phyloP scores from a whole-genome alignment of 2,113 vertebrate species.

The Tychaedon coryphoeus region DNA sequence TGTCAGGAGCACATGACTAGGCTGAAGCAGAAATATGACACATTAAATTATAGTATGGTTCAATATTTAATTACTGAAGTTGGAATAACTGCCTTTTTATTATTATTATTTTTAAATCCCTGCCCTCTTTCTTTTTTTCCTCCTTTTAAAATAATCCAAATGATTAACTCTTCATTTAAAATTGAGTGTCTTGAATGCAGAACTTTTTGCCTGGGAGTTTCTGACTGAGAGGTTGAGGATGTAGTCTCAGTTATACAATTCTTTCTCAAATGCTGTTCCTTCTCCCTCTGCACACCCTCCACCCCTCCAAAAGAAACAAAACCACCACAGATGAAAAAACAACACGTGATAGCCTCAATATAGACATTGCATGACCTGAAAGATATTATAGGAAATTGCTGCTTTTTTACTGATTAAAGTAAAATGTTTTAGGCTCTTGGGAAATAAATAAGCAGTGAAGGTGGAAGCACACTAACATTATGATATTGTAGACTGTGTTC shows the following conservation, averaged over 20 bases:
- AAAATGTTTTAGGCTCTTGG: neutral
- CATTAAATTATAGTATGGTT: neutral
- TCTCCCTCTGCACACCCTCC: neutral
- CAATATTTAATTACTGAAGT: neutral
- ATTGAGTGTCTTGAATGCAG: neutral
- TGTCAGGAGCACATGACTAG: neutral
- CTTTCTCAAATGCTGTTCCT: neutral
- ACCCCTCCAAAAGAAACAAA: neutral
- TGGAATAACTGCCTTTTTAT: neutral
- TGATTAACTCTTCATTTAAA: neutral
- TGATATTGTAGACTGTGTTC: neutral
- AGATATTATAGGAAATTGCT: neutral
- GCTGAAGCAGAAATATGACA: neutral
- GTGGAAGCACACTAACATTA: neutral
- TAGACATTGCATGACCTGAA: neutral
- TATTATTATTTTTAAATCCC: too few relatives aligned
- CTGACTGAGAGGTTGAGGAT: neutral
- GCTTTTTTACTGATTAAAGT: neutral
- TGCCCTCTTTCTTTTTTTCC: accelerated
- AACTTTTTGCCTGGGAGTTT: neutral
- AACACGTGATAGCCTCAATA: neutral
- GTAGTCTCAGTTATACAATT: neutral
- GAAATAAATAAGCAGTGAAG: neutral
- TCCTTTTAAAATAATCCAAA: neutral
- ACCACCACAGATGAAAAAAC: neutral